Evolutionary conservation across 1,140 invertebrate species (phyloP).

Genomic region (Amphibalanus amphitrite): DNA sequence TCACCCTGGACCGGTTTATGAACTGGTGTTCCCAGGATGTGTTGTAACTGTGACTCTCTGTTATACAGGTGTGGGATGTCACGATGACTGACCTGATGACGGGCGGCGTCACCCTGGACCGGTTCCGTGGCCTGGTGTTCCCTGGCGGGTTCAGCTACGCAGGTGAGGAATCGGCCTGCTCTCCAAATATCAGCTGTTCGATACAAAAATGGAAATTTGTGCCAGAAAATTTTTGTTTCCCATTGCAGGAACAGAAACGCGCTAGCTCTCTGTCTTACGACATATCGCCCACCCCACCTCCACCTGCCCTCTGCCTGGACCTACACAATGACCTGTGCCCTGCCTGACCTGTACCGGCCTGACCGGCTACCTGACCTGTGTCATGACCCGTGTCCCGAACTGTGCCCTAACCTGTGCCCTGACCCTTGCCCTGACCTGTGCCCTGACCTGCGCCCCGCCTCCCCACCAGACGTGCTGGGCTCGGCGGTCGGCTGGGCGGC

Average conservation of each 20-base stretch:
- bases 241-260: neutral
- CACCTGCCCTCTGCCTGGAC: too few relatives aligned
- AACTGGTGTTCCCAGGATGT: too few relatives aligned
- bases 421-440: neutral
- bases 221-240: too few relatives aligned
- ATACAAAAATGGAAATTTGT: neutral
- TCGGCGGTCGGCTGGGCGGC: conserved; percentile 97
- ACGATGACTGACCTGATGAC: too few relatives aligned
- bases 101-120: too few relatives aligned
- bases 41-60: too few relatives aligned
- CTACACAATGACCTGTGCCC: neutral
- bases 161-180: conserved; percentile 31
- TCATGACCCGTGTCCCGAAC: too few relatives aligned
- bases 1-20: too few relatives aligned
- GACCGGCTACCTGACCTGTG: too few relatives aligned
- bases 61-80: conserved; percentile 75
- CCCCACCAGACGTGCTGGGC: conserved; percentile 66
- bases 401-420: too few relatives aligned
- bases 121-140: conserved; percentile 78
- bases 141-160: conserved; percentile 97
- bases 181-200: neutral
- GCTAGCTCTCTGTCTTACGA: neutral
- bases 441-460: conserved; percentile 8
- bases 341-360: neutral
- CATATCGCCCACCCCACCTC: neutral